Percentiles rank a stretch among this genome's conserved stretches.
Conservation (phyloP, 2,797 vertebrate species). For the Clarias platycephalus region DNA sequence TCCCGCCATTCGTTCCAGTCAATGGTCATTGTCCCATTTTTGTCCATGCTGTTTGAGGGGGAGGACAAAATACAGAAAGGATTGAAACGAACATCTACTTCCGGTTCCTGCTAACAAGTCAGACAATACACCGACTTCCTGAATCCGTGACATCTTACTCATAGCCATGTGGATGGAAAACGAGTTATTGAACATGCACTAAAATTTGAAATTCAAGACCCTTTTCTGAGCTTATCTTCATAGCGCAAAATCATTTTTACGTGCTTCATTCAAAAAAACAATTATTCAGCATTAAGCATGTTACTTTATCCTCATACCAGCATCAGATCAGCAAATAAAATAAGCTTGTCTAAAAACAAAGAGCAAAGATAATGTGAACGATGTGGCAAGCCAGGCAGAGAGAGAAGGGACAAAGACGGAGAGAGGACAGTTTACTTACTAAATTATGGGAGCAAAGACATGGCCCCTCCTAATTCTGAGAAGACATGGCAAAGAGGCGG, state of each 20-base stretch:
- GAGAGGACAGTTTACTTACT: slow-evolving; percentile 84
- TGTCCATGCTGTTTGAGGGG: slow-evolving; percentile 85
- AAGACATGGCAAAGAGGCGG: slow-evolving; percentile 75
- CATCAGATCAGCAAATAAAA: background rate
- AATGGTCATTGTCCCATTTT: slow-evolving; percentile 95
- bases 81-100: background rate
- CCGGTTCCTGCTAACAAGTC: background rate
- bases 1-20: slow-evolving; percentile 97
- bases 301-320: slow-evolving; percentile 18
- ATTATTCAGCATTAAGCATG: background rate
- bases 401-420: slow-evolving; percentile 11
- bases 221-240: background rate
- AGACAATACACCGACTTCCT: background rate
- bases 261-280: background rate
- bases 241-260: background rate
- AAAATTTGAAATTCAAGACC: background rate
- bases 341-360: background rate
- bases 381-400: background rate
- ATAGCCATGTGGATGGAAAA: slow-evolving; percentile 5
- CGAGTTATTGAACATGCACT: slow-evolving; percentile 5
- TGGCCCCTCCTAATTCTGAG: slow-evolving; percentile 95
- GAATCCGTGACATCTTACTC: background rate
- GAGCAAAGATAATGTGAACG: background rate
- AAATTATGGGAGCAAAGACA: slow-evolving; percentile 93
- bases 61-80: background rate